Base-by-base conservation (phyloP, 1,140 invertebrate species). In the Lanistes nyassanus region DNA sequence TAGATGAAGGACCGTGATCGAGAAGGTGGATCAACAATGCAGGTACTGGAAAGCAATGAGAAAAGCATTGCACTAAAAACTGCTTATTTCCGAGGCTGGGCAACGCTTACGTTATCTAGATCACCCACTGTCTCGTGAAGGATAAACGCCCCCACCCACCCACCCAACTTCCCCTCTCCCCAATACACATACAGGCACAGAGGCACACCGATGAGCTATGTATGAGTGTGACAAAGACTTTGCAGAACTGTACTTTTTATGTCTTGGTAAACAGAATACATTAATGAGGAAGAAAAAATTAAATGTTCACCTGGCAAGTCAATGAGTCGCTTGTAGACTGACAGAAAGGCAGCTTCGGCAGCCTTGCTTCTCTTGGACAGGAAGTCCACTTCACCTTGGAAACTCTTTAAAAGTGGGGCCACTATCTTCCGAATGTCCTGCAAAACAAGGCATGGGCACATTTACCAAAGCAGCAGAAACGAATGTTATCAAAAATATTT, bases 331-430 rank as follows among this genome's bases (percentile, higher is more conserved):
- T 91, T 91, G 83, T 92, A 92, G 29, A 92, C 83, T 68, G 89
- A 87, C 47, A 92, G 85, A 75, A 92, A 91, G 67, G 91, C 89
- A 71, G 90, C 87, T 80, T 92, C 91, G 31, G 90, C 90, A 74
- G 89, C 87, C 87, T 92, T 92, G 81, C 91, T 91, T 78, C 91
- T 80, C 80, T 91, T 91, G 19, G 88, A 90, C 64, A 92, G 84
- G 53, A 86, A 88, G 83, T 92, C 91, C 26, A 92, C 88, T 85
- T 92, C 91, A 21, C 80, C 81, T 82, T 92, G 91, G 80, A 92
- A 92, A 82, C 89, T 91, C 85, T 91, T 91, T 70, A 92, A 81
- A 67, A 92, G 81, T 64, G 91, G 91, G 34, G 90, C 90, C 37
- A 91, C 90, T 70, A 88, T 71, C 87, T 90, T 91, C 37, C 90